Evolutionary conservation across 2,113 vertebrate species (phyloP).

Genomic region (Myocastor coypus): DNA sequence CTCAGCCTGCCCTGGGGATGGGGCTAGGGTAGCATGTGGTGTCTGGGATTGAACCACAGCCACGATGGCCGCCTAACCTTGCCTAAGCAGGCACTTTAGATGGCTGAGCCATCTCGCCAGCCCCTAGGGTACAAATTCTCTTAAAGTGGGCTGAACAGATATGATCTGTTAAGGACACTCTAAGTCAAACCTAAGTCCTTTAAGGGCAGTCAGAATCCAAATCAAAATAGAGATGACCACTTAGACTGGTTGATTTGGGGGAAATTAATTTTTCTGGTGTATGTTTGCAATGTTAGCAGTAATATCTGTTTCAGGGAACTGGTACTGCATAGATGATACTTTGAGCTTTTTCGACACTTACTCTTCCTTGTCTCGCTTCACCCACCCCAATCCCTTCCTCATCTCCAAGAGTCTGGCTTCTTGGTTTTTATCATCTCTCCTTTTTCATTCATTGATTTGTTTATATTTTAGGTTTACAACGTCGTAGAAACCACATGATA

Average conservation of each 20-base stretch:
- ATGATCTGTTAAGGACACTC: slow-evolving; percentile 19
- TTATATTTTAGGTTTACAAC: neutral
- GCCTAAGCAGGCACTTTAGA: too few species aligned
- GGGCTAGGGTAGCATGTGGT: too few species aligned
- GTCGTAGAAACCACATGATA: neutral
- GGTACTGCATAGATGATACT: neutral
- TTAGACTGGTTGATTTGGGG: slow-evolving; percentile 53
- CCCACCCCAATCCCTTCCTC: neutral
- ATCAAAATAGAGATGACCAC: slow-evolving; percentile 56
- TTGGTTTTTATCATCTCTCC: neutral
- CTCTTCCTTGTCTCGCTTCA: neutral
- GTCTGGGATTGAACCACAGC: too few species aligned
- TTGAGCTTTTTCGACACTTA: neutral
- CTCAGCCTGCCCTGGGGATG: too few species aligned
- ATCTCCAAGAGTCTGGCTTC: neutral
- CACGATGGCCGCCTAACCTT: too few species aligned
- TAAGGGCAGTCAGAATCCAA: slow-evolving; percentile 52
- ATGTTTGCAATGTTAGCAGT: neutral
- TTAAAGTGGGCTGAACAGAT: slow-evolving; percentile 41
- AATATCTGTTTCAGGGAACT: neutral
- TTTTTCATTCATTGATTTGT: neutral
- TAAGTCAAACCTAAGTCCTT: slow-evolving; percentile 11
- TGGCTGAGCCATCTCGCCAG: too few species aligned
- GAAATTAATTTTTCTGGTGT: neutral
- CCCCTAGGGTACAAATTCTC: slow-evolving; percentile 30